phyloP scores from a whole-genome alignment of 1,140 invertebrate species.

The Trachymyrmex cornetzi region DNA sequence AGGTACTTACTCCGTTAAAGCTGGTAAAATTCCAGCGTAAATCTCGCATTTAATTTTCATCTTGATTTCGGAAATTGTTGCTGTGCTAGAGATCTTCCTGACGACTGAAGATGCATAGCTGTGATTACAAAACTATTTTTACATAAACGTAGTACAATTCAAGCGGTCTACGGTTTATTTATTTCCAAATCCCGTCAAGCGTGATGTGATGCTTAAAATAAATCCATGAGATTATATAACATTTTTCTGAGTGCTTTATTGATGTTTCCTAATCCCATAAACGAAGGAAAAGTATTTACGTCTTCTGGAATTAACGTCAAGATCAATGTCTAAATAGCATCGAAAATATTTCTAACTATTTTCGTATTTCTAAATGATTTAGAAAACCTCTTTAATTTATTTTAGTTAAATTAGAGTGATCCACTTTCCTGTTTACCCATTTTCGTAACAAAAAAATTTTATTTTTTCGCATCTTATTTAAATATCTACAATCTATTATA shows the following conservation, averaged over 20 bases:
- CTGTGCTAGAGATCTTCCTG: slow-evolving; percentile 5
- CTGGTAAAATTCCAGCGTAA: slow-evolving; percentile 80
- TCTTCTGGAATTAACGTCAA: no score
- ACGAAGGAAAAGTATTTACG: neutral
- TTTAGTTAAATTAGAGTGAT: slow-evolving; percentile 6
- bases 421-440: neutral
- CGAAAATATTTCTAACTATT: neutral
- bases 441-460: neutral
- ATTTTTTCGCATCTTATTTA: neutral
- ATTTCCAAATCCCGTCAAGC: slow-evolving; percentile 11
- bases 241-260: neutral
- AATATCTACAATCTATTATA: neutral
- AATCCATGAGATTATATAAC: slow-evolving; percentile 27
- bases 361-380: neutral
- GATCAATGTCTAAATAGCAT: neutral
- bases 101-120: neutral
- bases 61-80: slow-evolving; percentile 8
- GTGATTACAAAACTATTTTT: slow-evolving; percentile 38
- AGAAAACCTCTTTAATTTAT: neutral
- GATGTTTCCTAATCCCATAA: neutral
- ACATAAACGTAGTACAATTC: neutral
- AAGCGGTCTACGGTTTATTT: neutral
- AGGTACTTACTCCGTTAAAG: slow-evolving; percentile 82
- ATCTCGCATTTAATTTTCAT: neutral
- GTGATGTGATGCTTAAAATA: slow-evolving; percentile 20